A percentile compares a stretch with the other conserved stretches of the same genome.
Conservation (phyloP, 2,888 invertebrate genomes). For the Julus scandinavius region DNA sequence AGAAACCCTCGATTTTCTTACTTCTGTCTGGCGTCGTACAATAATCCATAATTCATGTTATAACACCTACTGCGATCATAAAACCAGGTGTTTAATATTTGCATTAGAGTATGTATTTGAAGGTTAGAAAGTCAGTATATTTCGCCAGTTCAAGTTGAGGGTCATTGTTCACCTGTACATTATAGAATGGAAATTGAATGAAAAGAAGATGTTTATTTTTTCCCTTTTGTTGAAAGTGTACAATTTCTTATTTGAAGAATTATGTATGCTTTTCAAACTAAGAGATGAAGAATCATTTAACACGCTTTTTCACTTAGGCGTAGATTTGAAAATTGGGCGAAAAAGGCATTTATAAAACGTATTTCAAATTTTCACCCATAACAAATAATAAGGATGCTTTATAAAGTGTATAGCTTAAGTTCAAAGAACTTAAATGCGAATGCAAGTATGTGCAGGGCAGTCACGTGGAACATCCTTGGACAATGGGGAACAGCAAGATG, state of each 20-base stretch:
- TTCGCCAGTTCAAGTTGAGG: background rate
- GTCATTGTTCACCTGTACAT: background rate
- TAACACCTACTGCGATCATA: conserved; percentile 1
- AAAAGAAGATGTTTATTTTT: conserved; percentile 2
- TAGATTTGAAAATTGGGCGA: background rate
- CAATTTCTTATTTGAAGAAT: background rate
- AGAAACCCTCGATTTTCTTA: background rate
- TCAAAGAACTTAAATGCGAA: too few relatives aligned
- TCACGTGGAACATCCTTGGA: background rate
- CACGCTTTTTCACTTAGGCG: background rate
- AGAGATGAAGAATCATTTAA: background rate
- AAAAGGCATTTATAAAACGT: background rate
- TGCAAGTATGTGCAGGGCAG: too few relatives aligned
- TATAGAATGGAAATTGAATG: background rate
- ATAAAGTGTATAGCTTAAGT: too few relatives aligned
- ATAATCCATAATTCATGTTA: conserved; percentile 9
- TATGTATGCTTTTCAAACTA: background rate
- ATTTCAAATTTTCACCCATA: background rate
- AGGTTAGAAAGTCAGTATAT: conserved; percentile 7
- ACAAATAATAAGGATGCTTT: too few relatives aligned
- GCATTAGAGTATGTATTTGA: background rate
- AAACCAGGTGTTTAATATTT: conserved; percentile 30
- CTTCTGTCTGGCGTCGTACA: background rate
- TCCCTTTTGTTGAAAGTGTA: background rate
- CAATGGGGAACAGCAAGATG: background rate